Evolutionary conservation across 1,140 invertebrate species (phyloP).

Genomic region (Panagrolaimus sp.): DNA sequence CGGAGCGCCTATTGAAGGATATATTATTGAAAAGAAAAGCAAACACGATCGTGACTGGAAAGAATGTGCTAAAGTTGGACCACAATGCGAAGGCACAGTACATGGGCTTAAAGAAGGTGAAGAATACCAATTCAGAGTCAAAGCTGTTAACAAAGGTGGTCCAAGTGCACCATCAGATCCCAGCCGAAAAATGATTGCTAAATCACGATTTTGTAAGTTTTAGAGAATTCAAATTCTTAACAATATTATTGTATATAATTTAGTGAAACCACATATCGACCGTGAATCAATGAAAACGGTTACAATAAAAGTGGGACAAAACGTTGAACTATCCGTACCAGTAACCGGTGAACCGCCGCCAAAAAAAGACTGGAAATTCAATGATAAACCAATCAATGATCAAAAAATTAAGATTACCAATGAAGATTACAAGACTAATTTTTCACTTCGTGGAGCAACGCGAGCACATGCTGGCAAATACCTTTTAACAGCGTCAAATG

Average conservation of each 20-base stretch:
- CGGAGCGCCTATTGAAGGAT: slow-evolving; percentile 86
- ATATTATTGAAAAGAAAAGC: slow-evolving; percentile 90
- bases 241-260: slow-evolving; percentile 24
- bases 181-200: slow-evolving; percentile 83
- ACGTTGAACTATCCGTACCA: slow-evolving; percentile 80
- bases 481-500: slow-evolving; percentile 81
- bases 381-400: slow-evolving; percentile 66
- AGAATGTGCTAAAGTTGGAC: slow-evolving; percentile 72
- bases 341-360: slow-evolving; percentile 88
- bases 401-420: slow-evolving; percentile 68
- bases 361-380: slow-evolving; percentile 78
- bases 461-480: slow-evolving; percentile 78
- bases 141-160: slow-evolving; percentile 82
- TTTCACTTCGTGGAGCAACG: slow-evolving; percentile 74
- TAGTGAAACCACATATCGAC: slow-evolving; percentile 86
- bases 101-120: slow-evolving; percentile 84
- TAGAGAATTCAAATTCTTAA: not conserved
- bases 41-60: slow-evolving; percentile 85
- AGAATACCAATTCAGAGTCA: slow-evolving; percentile 80
- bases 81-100: slow-evolving; percentile 68
- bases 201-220: slow-evolving; percentile 80
- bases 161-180: slow-evolving; percentile 77
- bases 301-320: slow-evolving; percentile 81
- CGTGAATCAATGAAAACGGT: slow-evolving; percentile 77
- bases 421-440: slow-evolving; percentile 86